Evolutionary conservation across 2,797 vertebrate species (phyloP), one percentile per base, ranked within the genome.

Genomic region (Malurus leucopterus): DNA sequence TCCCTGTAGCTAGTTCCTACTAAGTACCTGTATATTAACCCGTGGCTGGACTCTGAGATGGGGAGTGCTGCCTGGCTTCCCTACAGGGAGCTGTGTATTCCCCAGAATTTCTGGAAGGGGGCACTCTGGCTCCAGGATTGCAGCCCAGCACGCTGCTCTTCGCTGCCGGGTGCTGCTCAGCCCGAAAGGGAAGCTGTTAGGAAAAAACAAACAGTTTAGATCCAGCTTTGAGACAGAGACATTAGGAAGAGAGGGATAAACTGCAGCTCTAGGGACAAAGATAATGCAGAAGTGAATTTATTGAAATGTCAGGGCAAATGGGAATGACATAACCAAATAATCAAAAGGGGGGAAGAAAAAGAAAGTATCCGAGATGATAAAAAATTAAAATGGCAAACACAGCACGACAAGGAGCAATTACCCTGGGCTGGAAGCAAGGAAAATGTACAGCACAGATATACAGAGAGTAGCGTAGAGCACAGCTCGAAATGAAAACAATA

Each of bases 161-260:
- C 63, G 13, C 55, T 34, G 41, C 88, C 80, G 49, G 50, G 76
- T 74, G 88, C 92, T 91, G 92, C 94, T 76, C 91, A 83, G 85
- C 72, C 74, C 77, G 3, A 85, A 92, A 87, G 75, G 82, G 86
- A 96, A 93, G 86, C 92, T 93, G 90, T 92, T 93, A 94, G 86
- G 89, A 79, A 96, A 89, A 96, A 96, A 95, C 72, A 96, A 96
- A 96, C 93, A 93, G 90, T 93, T 95, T 89, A 92, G 88, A 95
- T 74, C 68, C 91, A 72, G 87, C 84, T 86, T 81, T 78, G 57
- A 72, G 62, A 92, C 71, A 88, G 90, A 90, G 91, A 46, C 87
- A 72, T 81, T 94, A 77, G 84, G 83, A 58, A 78, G 88, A 67
- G 84, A 92, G 87, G 93, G 91, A 93, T 95, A 93, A 95, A 92